Percentiles rank a stretch among this genome's conserved stretches.
phyloP scores from a whole-genome alignment of 2,888 invertebrate species.

The Nasonovia ribisnigri region DNA sequence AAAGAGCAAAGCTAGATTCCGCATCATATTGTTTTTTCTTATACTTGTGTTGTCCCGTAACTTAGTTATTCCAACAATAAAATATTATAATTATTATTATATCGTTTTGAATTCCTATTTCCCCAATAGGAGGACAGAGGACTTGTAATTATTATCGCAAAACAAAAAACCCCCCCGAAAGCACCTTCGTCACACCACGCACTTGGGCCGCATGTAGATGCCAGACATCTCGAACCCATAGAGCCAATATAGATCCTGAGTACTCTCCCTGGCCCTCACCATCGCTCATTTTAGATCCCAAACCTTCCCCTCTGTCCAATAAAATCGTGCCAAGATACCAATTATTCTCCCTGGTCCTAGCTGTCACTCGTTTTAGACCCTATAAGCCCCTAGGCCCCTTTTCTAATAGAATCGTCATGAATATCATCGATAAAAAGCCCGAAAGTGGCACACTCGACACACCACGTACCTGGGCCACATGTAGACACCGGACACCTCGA shows the following conservation, averaged over 20 bases:
- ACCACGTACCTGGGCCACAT: slow-evolving; percentile 98
- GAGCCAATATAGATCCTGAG: slow-evolving; percentile 97
- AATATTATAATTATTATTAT: too few relatives aligned
- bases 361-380: background rate
- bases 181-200: slow-evolving; percentile 73
- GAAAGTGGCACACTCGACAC: slow-evolving; percentile 70
- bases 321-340: slow-evolving; percentile 91
- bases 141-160: too few relatives aligned
- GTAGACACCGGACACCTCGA: slow-evolving; percentile 98
- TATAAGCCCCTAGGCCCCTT: too few relatives aligned
- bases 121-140: too few relatives aligned
- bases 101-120: too few relatives aligned
- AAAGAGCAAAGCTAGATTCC: too few relatives aligned
- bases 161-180: too few relatives aligned
- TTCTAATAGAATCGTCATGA: background rate
- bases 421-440: background rate
- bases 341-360: slow-evolving; percentile 98
- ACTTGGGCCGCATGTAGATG: slow-evolving; percentile 98
- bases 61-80: too few relatives aligned
- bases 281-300: too few relatives aligned
- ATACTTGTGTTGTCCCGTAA: too few relatives aligned
- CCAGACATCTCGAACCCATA: slow-evolving; percentile 99
- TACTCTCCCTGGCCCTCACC: slow-evolving; percentile 96
- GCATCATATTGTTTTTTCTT: too few relatives aligned
- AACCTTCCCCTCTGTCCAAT: too few relatives aligned